Percentiles rank a stretch among this genome's conserved stretches.
phyloP scores from a whole-genome alignment of 2,888 invertebrate species.

The Blera fallax region DNA sequence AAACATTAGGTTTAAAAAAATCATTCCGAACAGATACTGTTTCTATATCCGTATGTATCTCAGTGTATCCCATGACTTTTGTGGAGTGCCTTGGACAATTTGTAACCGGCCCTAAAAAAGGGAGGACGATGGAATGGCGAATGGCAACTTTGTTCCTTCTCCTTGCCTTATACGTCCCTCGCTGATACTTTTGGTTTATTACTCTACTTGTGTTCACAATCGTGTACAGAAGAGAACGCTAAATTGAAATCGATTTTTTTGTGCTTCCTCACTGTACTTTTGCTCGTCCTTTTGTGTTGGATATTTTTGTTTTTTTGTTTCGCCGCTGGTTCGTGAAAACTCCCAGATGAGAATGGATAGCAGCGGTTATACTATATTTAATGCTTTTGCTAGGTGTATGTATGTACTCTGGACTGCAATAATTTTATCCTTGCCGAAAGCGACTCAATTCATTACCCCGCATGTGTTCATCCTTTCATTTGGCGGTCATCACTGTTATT shows the following conservation, averaged over 20 bases:
- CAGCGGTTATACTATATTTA: not conserved
- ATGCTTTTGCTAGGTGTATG: not conserved
- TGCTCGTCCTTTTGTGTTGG: not conserved
- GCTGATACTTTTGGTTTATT: constrained; percentile 18
- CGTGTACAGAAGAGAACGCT: constrained; percentile 27
- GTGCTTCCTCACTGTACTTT: not conserved
- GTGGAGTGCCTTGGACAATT: constrained; percentile 24
- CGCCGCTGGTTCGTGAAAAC: not conserved
- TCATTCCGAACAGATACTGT: constrained; percentile 12
- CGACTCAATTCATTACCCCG: not conserved
- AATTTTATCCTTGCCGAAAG: constrained; percentile 9
- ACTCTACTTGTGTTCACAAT: constrained; percentile 15
- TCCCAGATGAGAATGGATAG: constrained; percentile 3
- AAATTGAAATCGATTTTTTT: constrained; percentile 64
- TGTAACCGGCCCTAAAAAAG: not conserved
- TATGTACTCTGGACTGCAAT: not conserved
- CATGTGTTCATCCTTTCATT: not conserved
- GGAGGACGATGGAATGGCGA: not conserved
- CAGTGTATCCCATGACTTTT: not conserved
- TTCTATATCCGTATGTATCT: not conserved
- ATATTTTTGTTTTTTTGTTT: not conserved
- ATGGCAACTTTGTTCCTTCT: constrained; percentile 9
- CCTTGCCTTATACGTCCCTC: not conserved
- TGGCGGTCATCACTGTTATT: not conserved
- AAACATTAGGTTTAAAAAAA: constrained; percentile 37